These are phyloP conservation scores for Naja naja DNA, from an alignment of 2,113 vertebrate species.

Conservation along the genomic window DNA sequence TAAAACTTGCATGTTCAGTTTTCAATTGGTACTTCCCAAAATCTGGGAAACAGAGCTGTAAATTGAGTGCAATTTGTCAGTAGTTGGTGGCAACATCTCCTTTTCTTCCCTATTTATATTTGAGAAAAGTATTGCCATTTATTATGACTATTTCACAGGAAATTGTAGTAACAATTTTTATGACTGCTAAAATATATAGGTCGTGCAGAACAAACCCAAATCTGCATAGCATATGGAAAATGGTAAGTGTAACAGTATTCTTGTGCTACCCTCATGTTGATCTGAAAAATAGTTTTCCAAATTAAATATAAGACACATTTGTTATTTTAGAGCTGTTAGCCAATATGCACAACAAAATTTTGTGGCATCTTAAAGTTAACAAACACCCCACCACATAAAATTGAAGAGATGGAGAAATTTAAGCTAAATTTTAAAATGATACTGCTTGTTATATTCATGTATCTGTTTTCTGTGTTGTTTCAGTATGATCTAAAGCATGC, in stretches of 20 bases:
- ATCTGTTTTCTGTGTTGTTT: slow-evolving; percentile 4
- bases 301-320: background rate
- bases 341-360: background rate
- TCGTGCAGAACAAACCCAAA: background rate
- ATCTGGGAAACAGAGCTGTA: background rate
- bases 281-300: background rate
- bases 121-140: background rate
- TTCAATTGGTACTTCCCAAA: background rate
- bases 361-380: background rate
- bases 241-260: background rate
- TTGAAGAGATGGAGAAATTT: background rate
- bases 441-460: background rate
- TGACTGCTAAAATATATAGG: background rate
- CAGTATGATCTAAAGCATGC: background rate
- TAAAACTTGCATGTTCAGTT: background rate
- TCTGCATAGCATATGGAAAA: background rate
- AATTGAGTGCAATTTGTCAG: background rate
- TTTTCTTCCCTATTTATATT: background rate
- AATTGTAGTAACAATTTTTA: background rate
- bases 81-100: background rate
- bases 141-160: background rate
- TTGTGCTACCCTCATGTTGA: background rate
- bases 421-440: background rate
- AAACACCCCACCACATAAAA: background rate
- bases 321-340: background rate